phyloP scores from a whole-genome alignment of 2,888 invertebrate species.

The Zhuqinia jingwanae region DNA sequence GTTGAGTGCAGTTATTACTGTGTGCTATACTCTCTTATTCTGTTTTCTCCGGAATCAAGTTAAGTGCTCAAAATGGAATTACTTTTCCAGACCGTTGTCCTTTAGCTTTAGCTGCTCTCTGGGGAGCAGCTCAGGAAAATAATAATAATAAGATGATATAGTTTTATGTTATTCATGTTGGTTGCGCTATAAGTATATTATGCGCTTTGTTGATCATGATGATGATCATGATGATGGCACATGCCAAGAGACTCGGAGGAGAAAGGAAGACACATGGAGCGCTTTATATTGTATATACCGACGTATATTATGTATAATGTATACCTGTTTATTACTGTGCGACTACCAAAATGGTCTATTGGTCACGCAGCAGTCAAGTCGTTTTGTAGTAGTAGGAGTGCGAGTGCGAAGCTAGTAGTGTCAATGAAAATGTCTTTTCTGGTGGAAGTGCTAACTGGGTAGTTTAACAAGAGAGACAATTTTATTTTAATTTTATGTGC shows the following conservation, averaged over 20 bases:
- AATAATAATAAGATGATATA: conserved; percentile 37
- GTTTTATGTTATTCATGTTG: conserved; percentile 14
- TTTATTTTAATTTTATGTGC: background rate
- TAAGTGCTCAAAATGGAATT: conserved; percentile 75
- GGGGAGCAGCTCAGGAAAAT: conserved; percentile 36
- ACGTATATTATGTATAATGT: no score
- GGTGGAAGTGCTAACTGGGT: background rate
- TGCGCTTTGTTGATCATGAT: no score
- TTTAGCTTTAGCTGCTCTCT: conserved; percentile 42
- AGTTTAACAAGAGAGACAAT: conserved; percentile 21
- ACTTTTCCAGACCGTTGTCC: conserved; percentile 66
- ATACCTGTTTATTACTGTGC: conserved; percentile 51
- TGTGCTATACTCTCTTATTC: background rate
- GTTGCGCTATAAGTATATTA: no score
- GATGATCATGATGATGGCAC: no score
- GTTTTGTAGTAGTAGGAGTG: background rate
- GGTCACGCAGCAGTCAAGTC: conserved; percentile 27
- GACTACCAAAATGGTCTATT: conserved; percentile 47
- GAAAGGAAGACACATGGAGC: conserved; percentile 28
- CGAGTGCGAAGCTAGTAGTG: conserved; percentile 28
- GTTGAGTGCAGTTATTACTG: conserved; percentile 23
- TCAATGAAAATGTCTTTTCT: conserved; percentile 31
- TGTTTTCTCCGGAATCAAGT: conserved; percentile 18
- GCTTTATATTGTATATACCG: no score
- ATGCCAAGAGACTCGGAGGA: background rate